Evolutionary conservation across 2,113 vertebrate species (phyloP).

Genomic region (Stomatorhinus ivindoensis): DNA sequence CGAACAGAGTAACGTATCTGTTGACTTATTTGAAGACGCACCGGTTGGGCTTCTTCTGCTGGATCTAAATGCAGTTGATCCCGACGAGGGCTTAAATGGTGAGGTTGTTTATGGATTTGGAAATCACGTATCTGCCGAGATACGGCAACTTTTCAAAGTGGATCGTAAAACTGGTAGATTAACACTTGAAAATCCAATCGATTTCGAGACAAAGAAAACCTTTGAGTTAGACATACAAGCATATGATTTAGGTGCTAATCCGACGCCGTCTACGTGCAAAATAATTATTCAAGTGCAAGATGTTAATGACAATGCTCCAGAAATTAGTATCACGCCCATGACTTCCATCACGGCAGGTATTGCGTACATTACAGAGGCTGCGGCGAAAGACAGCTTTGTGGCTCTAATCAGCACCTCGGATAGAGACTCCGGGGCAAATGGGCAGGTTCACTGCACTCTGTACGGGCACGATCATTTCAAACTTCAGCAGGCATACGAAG

Average conservation of each 20-base stretch:
- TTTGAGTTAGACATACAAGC: constrained; percentile 87
- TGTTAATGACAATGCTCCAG: constrained; percentile 87
- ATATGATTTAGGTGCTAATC: constrained; percentile 77
- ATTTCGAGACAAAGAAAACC: constrained; percentile 80
- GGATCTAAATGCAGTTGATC: constrained; percentile 73
- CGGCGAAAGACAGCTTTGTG: constrained; percentile 81
- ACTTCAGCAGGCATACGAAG: constrained; percentile 81
- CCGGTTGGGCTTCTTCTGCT: constrained; percentile 71
- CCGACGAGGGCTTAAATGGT: constrained; percentile 82
- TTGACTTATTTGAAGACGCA: constrained; percentile 80
- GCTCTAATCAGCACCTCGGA: constrained; percentile 87
- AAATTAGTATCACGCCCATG: constrained; percentile 83
- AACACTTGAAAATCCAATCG: constrained; percentile 69
- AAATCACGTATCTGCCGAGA: constrained; percentile 74
- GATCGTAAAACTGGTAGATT: constrained; percentile 77
- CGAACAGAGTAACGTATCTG: constrained; percentile 71
- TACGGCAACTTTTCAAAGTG: constrained; percentile 78
- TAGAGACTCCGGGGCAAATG: constrained; percentile 78
- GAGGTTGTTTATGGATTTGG: constrained; percentile 82
- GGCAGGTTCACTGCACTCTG: constrained; percentile 82
- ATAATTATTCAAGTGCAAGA: constrained; percentile 81
- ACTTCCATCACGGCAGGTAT: constrained; percentile 58
- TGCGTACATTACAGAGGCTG: constrained; percentile 65
- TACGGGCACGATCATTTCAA: constrained; percentile 82
- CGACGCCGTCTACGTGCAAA: constrained; percentile 76